Percentiles rank a stretch among this genome's conserved stretches.
These are phyloP conservation scores for Hydraecia micacea DNA, from an alignment of 2,888 invertebrate species.

Conservation along the genomic window DNA sequence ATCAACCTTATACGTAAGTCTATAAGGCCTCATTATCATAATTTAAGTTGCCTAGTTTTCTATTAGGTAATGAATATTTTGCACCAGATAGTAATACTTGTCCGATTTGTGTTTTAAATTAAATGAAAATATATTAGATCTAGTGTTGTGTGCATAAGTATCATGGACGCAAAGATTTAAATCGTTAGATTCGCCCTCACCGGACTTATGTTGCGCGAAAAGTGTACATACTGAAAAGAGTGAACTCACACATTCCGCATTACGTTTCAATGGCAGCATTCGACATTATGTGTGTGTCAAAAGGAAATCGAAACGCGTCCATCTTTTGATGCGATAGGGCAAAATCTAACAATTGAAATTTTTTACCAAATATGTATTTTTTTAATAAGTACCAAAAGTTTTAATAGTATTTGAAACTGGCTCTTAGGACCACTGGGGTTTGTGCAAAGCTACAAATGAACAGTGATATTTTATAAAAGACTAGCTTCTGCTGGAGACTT, in stretches of 20 bases:
- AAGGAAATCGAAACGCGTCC: neutral
- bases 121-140: neutral
- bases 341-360: neutral
- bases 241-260: neutral
- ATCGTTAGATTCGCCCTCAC: neutral
- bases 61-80: neutral
- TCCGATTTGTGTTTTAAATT: neutral
- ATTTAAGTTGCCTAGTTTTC: neutral
- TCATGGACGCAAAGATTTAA: neutral
- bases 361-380: neutral
- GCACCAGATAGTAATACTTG: neutral
- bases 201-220: neutral
- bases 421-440: neutral
- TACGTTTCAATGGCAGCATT: neutral
- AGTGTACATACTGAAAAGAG: neutral
- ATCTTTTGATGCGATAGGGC: neutral
- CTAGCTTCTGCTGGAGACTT: no score
- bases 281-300: neutral
- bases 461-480: neutral
- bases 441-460: neutral
- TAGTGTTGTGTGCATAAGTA: neutral
- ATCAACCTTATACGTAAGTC: slow-evolving; percentile 4
- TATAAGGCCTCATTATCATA: slow-evolving; percentile 37
- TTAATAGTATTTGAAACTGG: neutral
- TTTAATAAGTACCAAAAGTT: no score